Conservation (phyloP, 2,888 invertebrate genomes). For the Drosophila merina region DNA sequence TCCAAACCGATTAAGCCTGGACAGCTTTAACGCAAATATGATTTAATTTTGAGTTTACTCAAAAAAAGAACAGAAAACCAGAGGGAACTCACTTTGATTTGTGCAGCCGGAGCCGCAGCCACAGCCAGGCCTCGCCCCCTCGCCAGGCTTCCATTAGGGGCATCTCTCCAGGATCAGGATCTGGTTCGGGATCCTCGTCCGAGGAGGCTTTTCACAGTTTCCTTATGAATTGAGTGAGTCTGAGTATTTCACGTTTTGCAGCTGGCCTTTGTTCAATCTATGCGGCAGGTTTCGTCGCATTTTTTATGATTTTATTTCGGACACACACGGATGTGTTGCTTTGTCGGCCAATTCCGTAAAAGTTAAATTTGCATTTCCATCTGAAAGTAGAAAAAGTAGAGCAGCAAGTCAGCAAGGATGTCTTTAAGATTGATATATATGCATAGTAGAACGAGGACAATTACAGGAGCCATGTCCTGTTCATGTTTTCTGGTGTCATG, state of each 20-base stretch:
- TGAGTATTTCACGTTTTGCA: constrained; percentile 62
- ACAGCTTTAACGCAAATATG: constrained; percentile 9
- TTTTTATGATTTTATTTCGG: constrained; percentile 61
- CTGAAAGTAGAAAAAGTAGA: constrained; percentile 20
- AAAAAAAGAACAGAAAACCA: constrained; percentile 4
- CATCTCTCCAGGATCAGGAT: constrained; percentile 54
- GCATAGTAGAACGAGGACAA: constrained; percentile 18
- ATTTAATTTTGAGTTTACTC: constrained; percentile 26
- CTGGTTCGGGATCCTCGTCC: constrained; percentile 1
- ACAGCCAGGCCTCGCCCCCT: constrained; percentile 59
- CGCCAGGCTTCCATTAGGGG: constrained; percentile 67
- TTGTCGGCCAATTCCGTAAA: constrained; percentile 13
- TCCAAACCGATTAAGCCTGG: not conserved
- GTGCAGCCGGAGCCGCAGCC: constrained; percentile 67
- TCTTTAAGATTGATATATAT: constrained; percentile 7
- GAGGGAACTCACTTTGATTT: constrained; percentile 70
- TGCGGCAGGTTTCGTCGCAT: constrained; percentile 64
- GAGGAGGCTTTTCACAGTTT: constrained; percentile 44
- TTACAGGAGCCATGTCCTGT: constrained; percentile 11
- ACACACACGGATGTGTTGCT: constrained; percentile 1
- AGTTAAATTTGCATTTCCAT: constrained; percentile 21
- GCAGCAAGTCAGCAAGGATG: not conserved
- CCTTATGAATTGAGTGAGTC: constrained; percentile 52
- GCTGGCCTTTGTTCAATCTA: constrained; percentile 48
- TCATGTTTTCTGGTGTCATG: constrained; percentile 54